Base-by-base conservation (phyloP, 2,797 vertebrate genomes). In the Tapera naevia region DNA sequence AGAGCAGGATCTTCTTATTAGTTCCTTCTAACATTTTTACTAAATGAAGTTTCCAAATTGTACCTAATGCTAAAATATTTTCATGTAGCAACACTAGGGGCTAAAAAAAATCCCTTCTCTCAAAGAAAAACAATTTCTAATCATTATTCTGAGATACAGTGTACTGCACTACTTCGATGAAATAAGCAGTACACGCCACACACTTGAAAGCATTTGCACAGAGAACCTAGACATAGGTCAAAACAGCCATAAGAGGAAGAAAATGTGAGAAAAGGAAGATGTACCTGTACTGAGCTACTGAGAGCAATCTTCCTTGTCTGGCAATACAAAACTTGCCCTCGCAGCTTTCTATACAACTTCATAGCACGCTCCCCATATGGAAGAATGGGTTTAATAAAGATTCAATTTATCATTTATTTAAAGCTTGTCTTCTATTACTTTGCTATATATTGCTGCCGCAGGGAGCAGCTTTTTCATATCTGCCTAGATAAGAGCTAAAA, bases 351-450 rank as follows among this genome's bases (percentile, higher is more conserved):
- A 19, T 23, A 61, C 12, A 72, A 19, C 39, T 86, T 80, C 30
- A n/a, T 10, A 80, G 57, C 71, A 85, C 90, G 95, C 35, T 88
- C 37, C 41, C 88, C 91, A 88, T 88, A 93, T 80, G 89, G 41
- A 48, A 86, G 86, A 84, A 91, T 71, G 91, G 87, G 32, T 92
- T 93, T 93, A 93, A 96, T 94, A 90, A 95, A 86, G 69, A 72
- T 72, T 82, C 51, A 67, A 76, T 91, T 85, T 87, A 80, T 88
- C 85, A 79, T 96, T 93, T 90, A 88, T 87, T 86, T 93, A 91
- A 91, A 85, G 57, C 50, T 90, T 82, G 35, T 73, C 57, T 89
- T 84, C 76, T 61, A 72, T 83, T 92, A 75, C 46, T 75, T 91
- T 50, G 46, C 62, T 91, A 67, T 43, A 66, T 75, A 80, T 33